Conservation (phyloP, 1,140 invertebrate genomes). For the Wiebesia pumilae region DNA sequence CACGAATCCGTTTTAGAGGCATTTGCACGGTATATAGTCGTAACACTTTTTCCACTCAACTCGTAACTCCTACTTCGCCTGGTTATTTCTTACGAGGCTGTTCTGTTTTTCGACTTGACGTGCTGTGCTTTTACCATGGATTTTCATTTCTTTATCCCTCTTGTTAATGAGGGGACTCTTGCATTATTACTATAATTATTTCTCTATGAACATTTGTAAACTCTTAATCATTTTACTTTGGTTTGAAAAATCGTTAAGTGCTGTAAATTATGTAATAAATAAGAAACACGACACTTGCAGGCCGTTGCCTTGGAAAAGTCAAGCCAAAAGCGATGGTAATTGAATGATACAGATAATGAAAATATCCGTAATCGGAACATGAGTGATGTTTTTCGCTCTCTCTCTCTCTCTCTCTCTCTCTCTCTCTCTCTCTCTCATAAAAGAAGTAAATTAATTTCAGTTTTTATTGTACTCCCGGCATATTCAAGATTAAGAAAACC, state of each 20-base stretch:
- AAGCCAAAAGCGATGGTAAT: too few relatives aligned
- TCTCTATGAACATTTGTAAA: background rate
- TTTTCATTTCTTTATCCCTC: background rate
- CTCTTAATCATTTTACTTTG: background rate
- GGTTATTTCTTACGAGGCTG: slow-evolving; percentile 61
- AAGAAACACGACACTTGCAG: too few relatives aligned
- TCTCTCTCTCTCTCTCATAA: too few relatives aligned
- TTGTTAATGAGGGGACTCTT: background rate
- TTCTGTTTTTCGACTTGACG: slow-evolving; percentile 30
- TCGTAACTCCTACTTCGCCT: slow-evolving; percentile 54
- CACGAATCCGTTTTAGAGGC: slow-evolving; percentile 65
- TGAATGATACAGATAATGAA: too few relatives aligned
- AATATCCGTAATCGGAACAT: too few relatives aligned
- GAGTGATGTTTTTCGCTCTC: too few relatives aligned
- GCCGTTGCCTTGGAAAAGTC: too few relatives aligned
- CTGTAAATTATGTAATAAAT: background rate
- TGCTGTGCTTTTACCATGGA: slow-evolving; percentile 13
- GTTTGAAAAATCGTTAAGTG: background rate
- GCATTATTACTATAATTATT: background rate
- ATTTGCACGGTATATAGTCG: slow-evolving; percentile 62
- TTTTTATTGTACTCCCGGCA: too few relatives aligned
- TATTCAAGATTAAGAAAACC: too few relatives aligned
- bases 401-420: too few relatives aligned
- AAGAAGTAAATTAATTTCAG: too few relatives aligned
- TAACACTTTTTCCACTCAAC: slow-evolving; percentile 61